These are phyloP conservation scores for Ailuropoda melanoleuca DNA, from an alignment of 2,113 vertebrate species.

Conservation along the genomic window DNA sequence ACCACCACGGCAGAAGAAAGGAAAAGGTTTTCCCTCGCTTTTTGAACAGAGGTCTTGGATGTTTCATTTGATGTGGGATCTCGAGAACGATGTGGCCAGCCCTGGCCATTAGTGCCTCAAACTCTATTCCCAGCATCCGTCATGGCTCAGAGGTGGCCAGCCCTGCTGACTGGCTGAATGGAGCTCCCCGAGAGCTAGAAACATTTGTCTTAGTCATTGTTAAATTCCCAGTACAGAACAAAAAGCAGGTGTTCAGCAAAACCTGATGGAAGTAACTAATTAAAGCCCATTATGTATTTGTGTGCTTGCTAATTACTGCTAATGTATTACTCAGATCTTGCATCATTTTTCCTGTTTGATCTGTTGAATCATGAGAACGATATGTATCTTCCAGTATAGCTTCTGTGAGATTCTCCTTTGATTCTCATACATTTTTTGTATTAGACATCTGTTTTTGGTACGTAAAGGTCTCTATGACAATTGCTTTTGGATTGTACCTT, in stretches of 20 bases:
- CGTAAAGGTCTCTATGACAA: fast-evolving
- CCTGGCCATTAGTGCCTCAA: too few relatives aligned
- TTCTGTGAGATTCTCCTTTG: background rate
- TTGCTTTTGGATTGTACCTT: background rate
- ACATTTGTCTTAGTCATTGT: background rate
- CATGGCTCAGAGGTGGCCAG: fast-evolving
- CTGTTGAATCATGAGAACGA: background rate
- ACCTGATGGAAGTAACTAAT: background rate
- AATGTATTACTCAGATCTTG: background rate
- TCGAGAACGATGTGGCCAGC: too few relatives aligned
- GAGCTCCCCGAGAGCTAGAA: background rate
- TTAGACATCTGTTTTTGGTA: too few relatives aligned
- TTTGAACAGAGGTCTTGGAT: background rate
- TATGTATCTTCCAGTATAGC: background rate
- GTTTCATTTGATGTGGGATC: background rate
- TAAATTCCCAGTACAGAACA: background rate
- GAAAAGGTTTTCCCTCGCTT: background rate
- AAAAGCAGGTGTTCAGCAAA: background rate
- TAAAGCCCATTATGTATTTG: fast-evolving
- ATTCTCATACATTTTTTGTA: background rate
- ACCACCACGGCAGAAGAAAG: background rate
- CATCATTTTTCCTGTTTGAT: fast-evolving
- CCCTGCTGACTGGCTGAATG: fast-evolving
- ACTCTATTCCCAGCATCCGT: background rate
- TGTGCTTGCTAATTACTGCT: background rate